These are phyloP conservation scores for Hirtodrosophila confusa DNA, from an alignment of 2,888 invertebrate genomes.

Conservation along the genomic window DNA sequence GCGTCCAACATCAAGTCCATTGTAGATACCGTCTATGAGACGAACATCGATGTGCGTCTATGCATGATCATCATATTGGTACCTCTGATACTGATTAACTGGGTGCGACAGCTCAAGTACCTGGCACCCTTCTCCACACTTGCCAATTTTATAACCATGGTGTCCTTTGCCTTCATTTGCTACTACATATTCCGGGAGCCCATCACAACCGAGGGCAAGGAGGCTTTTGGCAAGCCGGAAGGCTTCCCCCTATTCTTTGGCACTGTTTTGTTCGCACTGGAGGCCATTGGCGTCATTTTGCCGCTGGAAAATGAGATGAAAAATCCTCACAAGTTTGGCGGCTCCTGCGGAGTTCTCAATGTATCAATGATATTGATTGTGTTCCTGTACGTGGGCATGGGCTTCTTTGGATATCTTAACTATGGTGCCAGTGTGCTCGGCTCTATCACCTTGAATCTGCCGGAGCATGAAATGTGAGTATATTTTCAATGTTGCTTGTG, in stretches of 20 bases:
- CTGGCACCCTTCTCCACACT: slow-evolving; percentile 95
- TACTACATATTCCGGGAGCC: slow-evolving; percentile 92
- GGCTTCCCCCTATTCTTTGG: slow-evolving; percentile 97
- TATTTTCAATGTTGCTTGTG: too few species aligned
- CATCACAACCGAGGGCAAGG: slow-evolving; percentile 87
- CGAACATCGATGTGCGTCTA: slow-evolving; percentile 86
- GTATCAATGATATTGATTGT: slow-evolving; percentile 92
- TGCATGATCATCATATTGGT: slow-evolving; percentile 90
- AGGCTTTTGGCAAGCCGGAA: slow-evolving; percentile 87
- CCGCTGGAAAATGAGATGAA: slow-evolving; percentile 97
- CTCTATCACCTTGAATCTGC: slow-evolving; percentile 94
- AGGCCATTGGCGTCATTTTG: slow-evolving; percentile 95
- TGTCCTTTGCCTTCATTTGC: slow-evolving; percentile 93
- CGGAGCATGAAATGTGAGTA: slow-evolving; percentile 88
- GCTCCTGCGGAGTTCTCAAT: slow-evolving; percentile 93
- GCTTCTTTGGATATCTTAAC: slow-evolving; percentile 95
- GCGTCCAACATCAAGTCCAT: slow-evolving; percentile 92
- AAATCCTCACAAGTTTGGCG: slow-evolving; percentile 91
- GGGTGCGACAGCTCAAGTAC: slow-evolving; percentile 91
- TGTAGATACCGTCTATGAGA: slow-evolving; percentile 85
- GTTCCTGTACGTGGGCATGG: slow-evolving; percentile 93
- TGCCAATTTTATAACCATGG: slow-evolving; percentile 93
- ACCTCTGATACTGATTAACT: slow-evolving; percentile 91
- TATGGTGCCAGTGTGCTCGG: slow-evolving; percentile 90
- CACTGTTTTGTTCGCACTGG: slow-evolving; percentile 97